Base-by-base conservation (phyloP, 2,888 invertebrate species). In the Agrotis clavis region DNA sequence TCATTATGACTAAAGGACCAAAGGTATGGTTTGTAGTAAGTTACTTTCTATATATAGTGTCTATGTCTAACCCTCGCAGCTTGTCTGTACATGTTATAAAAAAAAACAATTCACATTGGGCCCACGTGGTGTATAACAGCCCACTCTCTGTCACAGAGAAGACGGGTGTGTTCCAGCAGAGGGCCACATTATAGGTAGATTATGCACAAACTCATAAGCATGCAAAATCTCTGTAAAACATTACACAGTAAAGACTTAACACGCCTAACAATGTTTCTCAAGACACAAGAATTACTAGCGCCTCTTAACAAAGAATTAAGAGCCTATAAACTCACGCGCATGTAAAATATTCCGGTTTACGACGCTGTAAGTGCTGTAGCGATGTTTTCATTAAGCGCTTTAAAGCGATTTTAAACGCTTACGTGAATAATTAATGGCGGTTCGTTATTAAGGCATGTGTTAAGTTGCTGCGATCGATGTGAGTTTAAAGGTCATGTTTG, bases 321-420 rank as follows among this genome's bases (percentile, higher is more conserved):
- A 21, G 54, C 53, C 69, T 65, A 69, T 79, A 79, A 83, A 81
- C 74, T 65, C 73, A 64, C 47, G 68, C 67, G 72, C 66, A 65
- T 73, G 71, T 79, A 57, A 81, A 77, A 77, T 74, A 78, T 81
- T 81, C 78, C 59, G 18, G 25, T 74, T 79, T 65, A 77, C 41
- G 71, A 54, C 70, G 41, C 65, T 47, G 19, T 72, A 65, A 77
- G 69, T 63, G 53, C 72, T 72, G 79, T 74, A 75, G 67, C 56
- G 45, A 83, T 72, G 77, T 73, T 77, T 84, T 85, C 79, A 84
- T 81, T 83, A 84, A 70, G 45, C 54, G 54, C 65, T 75, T 61
- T 69, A 56, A 54, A 71, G 73, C 25, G 62, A 81, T 83, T 77
- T 83, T 80, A 78, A 75, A 68, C 71, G 57, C 41, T 75, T 65